These are phyloP conservation scores for Cirrhinus mrigala DNA, from an alignment of 2,797 vertebrate genomes.

Conservation along the genomic window DNA sequence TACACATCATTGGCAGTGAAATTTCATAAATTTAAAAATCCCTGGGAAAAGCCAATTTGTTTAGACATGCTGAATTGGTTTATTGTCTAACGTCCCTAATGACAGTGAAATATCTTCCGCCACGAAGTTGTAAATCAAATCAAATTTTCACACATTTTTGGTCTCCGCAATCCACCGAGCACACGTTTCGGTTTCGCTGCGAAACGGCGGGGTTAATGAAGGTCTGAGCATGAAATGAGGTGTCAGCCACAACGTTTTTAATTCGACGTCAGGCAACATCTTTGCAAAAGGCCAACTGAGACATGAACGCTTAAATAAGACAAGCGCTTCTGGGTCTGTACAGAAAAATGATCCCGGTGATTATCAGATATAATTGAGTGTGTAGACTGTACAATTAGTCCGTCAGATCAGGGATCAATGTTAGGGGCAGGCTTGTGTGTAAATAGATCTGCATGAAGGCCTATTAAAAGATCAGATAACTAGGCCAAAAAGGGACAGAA, in stretches of 20 bases:
- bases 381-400: slow-evolving; percentile 25
- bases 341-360: slow-evolving; percentile 8
- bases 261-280: slow-evolving; percentile 21
- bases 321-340: background rate
- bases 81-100: background rate
- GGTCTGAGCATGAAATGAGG: slow-evolving; percentile 69
- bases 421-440: slow-evolving; percentile 19
- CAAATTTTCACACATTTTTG: slow-evolving; percentile 2
- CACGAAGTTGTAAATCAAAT: background rate
- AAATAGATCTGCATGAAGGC: slow-evolving; percentile 27
- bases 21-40: background rate
- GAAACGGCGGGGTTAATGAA: slow-evolving; percentile 71
- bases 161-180: slow-evolving; percentile 26
- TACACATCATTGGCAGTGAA: background rate
- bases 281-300: slow-evolving; percentile 41
- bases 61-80: slow-evolving; percentile 14
- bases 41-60: slow-evolving; percentile 7
- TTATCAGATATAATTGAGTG: slow-evolving; percentile 35
- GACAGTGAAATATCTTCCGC: background rate
- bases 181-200: slow-evolving; percentile 46
- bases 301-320: slow-evolving; percentile 36
- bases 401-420: slow-evolving; percentile 31
- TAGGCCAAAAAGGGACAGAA: slow-evolving; percentile 18
- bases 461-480: slow-evolving; percentile 1
- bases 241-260: slow-evolving; percentile 58